phyloP scores from a whole-genome alignment of 2,113 vertebrate species.

The Grammomys surdaster region DNA sequence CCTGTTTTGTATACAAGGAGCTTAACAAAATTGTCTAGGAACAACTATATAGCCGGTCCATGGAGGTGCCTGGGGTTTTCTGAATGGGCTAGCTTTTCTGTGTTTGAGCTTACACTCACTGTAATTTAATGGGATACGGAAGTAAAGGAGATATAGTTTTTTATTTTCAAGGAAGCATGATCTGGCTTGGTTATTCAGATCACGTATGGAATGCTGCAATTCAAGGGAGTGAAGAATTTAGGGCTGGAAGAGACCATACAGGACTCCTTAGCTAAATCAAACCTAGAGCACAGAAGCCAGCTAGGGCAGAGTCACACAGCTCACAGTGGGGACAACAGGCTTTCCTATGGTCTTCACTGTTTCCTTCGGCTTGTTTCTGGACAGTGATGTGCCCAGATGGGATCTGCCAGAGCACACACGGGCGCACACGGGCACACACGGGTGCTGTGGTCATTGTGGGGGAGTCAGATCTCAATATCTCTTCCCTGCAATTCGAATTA shows the following conservation, averaged over 20 bases:
- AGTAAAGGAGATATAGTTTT: conserved; percentile 1
- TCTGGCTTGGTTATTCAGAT: not conserved
- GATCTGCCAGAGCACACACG: not conserved
- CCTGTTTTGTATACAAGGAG: not conserved
- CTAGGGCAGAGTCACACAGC: not conserved
- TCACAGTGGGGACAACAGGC: not conserved
- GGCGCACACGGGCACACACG: not conserved
- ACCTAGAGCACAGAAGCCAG: not conserved
- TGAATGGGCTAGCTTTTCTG: not conserved
- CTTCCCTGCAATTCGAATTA: not conserved
- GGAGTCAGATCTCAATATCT: not conserved
- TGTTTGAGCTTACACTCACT: not conserved
- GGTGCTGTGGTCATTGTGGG: not conserved
- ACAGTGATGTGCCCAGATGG: not conserved
- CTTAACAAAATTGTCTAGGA: not conserved
- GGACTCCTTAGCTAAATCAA: not conserved
- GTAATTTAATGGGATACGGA: not conserved
- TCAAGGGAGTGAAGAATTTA: not conserved
- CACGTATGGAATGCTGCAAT: not conserved
- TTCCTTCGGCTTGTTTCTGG: not conserved
- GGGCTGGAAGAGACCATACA: not conserved
- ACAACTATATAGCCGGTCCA: not conserved
- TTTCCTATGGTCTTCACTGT: not conserved
- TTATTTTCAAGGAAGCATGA: not conserved
- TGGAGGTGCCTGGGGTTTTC: not conserved